A percentile compares a stretch with the other conserved stretches of the same genome.
Conservation (phyloP, 2,797 vertebrate species). For the Phoxinus dragarum region DNA sequence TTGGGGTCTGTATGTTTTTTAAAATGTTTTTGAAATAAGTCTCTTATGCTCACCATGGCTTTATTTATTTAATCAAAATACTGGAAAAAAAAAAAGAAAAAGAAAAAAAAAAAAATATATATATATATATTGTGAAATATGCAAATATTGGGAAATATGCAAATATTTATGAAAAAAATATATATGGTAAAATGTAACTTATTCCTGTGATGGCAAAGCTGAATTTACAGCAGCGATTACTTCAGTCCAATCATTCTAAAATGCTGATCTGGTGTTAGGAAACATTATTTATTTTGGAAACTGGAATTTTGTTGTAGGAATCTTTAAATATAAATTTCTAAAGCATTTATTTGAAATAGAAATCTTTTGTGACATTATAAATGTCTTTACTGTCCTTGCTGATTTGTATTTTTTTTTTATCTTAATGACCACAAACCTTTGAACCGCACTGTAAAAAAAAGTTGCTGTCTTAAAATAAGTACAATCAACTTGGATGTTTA, state of each 20-base stretch:
- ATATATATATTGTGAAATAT: background rate
- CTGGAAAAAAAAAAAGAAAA: background rate
- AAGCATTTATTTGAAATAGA: no score
- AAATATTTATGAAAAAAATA: no score
- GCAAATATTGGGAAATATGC: background rate
- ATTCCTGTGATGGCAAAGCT: background rate
- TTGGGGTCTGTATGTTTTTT: background rate
- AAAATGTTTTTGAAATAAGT: background rate
- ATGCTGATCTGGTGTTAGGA: background rate
- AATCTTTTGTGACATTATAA: no score
- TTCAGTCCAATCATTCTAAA: background rate
- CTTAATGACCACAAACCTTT: no score
- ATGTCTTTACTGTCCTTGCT: no score
- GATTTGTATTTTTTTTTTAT: no score
- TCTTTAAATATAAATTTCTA: no score
- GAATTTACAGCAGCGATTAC: background rate
- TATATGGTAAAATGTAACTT: background rate
- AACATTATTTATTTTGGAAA: no score
- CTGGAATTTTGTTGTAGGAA: no score
- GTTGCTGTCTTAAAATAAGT: no score
- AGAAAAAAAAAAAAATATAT: background rate
- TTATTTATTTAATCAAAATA: background rate
- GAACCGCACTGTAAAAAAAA: no score
- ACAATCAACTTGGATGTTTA: no score
- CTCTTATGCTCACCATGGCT: background rate